Base-by-base conservation (phyloP, 23 tunicate genomes). In the Styela clava region DNA sequence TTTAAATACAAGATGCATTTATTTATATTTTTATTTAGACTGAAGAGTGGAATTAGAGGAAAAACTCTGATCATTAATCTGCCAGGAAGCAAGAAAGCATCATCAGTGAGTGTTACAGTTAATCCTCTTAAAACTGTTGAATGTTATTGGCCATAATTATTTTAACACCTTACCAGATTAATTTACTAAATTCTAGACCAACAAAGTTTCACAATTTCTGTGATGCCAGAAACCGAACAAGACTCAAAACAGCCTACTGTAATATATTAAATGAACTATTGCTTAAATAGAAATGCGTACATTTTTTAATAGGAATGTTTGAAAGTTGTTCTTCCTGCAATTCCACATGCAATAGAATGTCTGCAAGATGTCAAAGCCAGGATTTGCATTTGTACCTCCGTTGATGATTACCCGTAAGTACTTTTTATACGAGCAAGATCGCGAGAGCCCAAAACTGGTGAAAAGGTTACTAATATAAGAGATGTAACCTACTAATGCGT, bases 11-110 rank as follows among this genome's bases (percentile, higher is more conserved):
- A n/a, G n/a, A n/a, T n/a, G n/a, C n/a, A n/a, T n/a, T n/a, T n/a
- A n/a, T n/a, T n/a, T n/a, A n/a, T n/a, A 36, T 24, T 76, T 12
- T 64, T 35, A 1, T 63, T 16, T 83, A 94, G 99, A 64, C 84
- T 94, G 61, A 87, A 82, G 27, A 83, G 95, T 44, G 99, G 99
- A n/a, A 89, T 90, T 27, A 67, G 99, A 34, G 84, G 84, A 9
- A 78, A 65, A 18, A 89, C 82, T 1, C 63, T 95, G 56, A 95
- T 95, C 32, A 74, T 86, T 36, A 95, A 95, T 63, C 84, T 95
- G 67, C 99, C 99, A 21, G 96, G 99, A 20, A 95, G 99, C 37
- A 81, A 78, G 35, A 95, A 95, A 71, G 99, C 85, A 22, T 79
- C 93, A 27, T 36, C 65, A 36, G 64, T 76, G 65, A 44, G 67